Evolutionary conservation across 2,888 invertebrate genomes (phyloP).

Genomic region (Tanytarsus gracilentus): DNA sequence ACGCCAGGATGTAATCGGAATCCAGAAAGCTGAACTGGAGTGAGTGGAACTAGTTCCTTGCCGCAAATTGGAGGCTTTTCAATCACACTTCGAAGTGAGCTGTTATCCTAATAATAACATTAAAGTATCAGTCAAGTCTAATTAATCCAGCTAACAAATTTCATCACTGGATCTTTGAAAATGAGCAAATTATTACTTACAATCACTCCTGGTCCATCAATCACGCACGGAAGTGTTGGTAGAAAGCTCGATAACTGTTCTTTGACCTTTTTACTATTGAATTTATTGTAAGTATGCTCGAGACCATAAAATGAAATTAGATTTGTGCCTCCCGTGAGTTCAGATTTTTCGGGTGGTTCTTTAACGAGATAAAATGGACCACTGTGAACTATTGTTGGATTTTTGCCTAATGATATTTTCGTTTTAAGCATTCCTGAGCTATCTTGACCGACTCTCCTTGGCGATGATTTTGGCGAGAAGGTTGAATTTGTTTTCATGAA

Average conservation of each 20-base stretch:
- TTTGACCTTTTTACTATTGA: conserved; percentile 91
- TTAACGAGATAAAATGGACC: conserved; percentile 98
- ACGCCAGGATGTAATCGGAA: conserved; percentile 94
- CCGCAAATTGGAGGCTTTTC: conserved; percentile 92
- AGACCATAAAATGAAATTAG: conserved; percentile 82
- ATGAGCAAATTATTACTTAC: conserved; percentile 34
- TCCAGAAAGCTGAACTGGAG: conserved; percentile 81
- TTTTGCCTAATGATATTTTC: conserved; percentile 93
- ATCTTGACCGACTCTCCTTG: conserved; percentile 88
- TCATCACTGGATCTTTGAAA: not conserved
- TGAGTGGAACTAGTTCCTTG: conserved; percentile 77
- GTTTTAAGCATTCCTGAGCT: conserved; percentile 96
- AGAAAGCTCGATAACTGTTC: conserved; percentile 92
- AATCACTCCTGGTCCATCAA: conserved; percentile 86
- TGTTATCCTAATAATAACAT: conserved; percentile 54
- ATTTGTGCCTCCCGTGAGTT: conserved; percentile 92
- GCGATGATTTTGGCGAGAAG: conserved; percentile 91
- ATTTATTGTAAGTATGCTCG: conserved; percentile 96
- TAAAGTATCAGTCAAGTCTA: too few species aligned
- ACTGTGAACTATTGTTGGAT: conserved; percentile 93
- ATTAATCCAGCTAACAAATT: too few species aligned
- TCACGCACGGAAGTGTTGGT: conserved; percentile 88
- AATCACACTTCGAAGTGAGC: conserved; percentile 85
- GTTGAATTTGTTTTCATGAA: too few species aligned
- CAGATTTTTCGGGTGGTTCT: conserved; percentile 78